phyloP scores from a whole-genome alignment of 2,113 vertebrate genomes.

The Brachirus orientalis region DNA sequence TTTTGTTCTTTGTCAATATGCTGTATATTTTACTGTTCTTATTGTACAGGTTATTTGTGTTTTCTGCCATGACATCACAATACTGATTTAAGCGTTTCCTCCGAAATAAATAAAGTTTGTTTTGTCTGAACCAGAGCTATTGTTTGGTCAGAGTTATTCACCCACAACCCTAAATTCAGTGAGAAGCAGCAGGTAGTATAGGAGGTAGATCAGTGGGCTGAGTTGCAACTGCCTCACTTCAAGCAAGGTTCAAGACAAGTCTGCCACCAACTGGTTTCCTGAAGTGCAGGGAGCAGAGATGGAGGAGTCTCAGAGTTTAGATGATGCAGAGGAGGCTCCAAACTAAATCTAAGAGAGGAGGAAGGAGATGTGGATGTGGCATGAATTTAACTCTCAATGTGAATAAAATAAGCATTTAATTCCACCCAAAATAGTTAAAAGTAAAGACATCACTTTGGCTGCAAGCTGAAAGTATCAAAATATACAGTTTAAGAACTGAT shows the following conservation, averaged over 20 bases:
- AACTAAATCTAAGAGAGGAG: background rate
- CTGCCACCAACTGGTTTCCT: constrained; percentile 62
- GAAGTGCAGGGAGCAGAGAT: constrained; percentile 16
- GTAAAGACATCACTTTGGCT: background rate
- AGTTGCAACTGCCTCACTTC: constrained; percentile 29
- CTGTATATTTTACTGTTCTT: too few species aligned
- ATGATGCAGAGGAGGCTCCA: constrained; percentile 16
- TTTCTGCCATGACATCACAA: too few species aligned
- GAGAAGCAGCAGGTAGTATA: background rate
- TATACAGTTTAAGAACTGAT: background rate
- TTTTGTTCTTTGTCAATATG: too few species aligned
- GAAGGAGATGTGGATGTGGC: background rate
- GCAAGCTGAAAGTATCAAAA: background rate
- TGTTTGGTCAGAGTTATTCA: background rate
- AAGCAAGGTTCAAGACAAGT: constrained; percentile 56
- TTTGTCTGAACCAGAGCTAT: background rate
- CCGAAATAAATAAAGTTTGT: background rate
- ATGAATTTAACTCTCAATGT: background rate
- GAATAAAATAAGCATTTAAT: background rate
- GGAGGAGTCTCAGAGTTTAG: constrained; percentile 2
- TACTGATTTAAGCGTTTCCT: background rate
- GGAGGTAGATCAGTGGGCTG: constrained; percentile 32
- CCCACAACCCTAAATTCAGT: background rate
- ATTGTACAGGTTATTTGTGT: too few species aligned
- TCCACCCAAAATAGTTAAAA: background rate